Evolutionary conservation across 2,888 invertebrate genomes (phyloP), one percentile per base, ranked within the genome.

Genomic region (Congeria kusceri): DNA sequence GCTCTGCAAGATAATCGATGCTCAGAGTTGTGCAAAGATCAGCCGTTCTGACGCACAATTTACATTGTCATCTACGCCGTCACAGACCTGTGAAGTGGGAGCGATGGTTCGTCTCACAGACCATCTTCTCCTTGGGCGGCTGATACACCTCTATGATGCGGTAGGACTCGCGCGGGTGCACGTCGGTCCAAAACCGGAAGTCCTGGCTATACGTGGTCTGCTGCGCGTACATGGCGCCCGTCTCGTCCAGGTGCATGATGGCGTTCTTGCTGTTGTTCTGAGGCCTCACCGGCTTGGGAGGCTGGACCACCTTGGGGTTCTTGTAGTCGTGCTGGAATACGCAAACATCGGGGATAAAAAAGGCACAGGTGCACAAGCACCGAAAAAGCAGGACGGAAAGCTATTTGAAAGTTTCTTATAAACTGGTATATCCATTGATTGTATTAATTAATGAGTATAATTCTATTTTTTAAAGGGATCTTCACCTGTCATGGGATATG

Each of bases 11-110:
- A n/a, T n/a, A n/a, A n/a, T n/a, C n/a, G n/a, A n/a, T n/a, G n/a
- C n/a, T n/a, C n/a, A n/a, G n/a, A n/a, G n/a, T n/a, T n/a, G n/a
- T n/a, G n/a, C n/a, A n/a, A n/a, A n/a, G 25, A 53, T 53, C 3
- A 13, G 3, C 3, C 32, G 53, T 53, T 15, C 4, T n/a, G 4
- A 20, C 53, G 3, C 5, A 18, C 18, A 62, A 9, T 9, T 18
- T 62, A 62, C n/a, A 3, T 28, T 32, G 13, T n/a, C 20, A 39
- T 39, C 15, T 39, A 39, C 3, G 39, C 11, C 39, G 15, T 39
- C 39, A 62, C 29, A 13, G 73, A 83, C 85, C 86, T 84, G 44
- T 84, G 49, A 76, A 85, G 46, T 77, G 67, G 20, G 78, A 66
- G n/a, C 73, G 61, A 9, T 85, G 72, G 27, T 68, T 82, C 1